Evolutionary conservation across 1,140 invertebrate genomes (phyloP).

Genomic region (Ganaspis sp.): DNA sequence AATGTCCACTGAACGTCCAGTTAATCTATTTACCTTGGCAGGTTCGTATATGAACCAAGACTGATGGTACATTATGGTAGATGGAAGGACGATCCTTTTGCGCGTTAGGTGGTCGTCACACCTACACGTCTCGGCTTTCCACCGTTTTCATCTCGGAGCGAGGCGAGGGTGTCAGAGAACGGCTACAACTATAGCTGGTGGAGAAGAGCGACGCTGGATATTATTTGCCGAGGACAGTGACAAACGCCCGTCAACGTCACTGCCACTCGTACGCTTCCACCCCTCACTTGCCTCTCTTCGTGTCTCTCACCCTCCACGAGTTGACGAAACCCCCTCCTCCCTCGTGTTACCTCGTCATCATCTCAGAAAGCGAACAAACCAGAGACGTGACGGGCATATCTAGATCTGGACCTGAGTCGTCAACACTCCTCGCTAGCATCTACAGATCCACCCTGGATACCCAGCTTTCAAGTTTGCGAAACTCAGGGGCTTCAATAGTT

Average conservation of each 20-base stretch:
- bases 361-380: slow-evolving; percentile 52
- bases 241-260: slow-evolving; percentile 75
- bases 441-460: background rate
- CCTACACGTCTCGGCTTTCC: slow-evolving; percentile 21
- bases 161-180: slow-evolving; percentile 30
- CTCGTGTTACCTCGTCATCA: slow-evolving; percentile 44
- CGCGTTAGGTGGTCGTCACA: slow-evolving; percentile 28
- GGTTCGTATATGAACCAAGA: slow-evolving; percentile 29
- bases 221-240: slow-evolving; percentile 75
- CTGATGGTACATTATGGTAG: slow-evolving; percentile 19
- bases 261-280: slow-evolving; percentile 54
- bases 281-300: slow-evolving; percentile 42
- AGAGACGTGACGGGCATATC: slow-evolving; percentile 61
- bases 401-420: slow-evolving; percentile 59
- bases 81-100: slow-evolving; percentile 28
- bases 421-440: slow-evolving; percentile 54
- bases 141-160: slow-evolving; percentile 35
- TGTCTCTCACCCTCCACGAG: slow-evolving; percentile 38
- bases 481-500: background rate
- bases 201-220: slow-evolving; percentile 65
- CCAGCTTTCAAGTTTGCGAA: slow-evolving; percentile 4
- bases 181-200: background rate
- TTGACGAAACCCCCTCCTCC: slow-evolving; percentile 33
- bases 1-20: slow-evolving; percentile 29
- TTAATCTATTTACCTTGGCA: slow-evolving; percentile 27